phyloP scores from a whole-genome alignment of 2,888 invertebrate genomes.

The Agrenia bidenticulata region DNA sequence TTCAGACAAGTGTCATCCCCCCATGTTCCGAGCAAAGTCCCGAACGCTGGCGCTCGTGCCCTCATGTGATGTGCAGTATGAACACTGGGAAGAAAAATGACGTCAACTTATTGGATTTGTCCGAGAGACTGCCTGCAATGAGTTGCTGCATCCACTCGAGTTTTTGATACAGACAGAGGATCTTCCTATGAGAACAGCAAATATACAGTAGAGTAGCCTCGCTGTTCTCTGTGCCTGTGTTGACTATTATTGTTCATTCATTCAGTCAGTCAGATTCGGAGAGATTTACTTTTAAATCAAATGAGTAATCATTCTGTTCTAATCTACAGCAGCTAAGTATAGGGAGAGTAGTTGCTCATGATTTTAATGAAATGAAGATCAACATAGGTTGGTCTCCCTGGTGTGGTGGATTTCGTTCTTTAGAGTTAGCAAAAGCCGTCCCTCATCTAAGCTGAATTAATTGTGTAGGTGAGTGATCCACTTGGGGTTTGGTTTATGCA shows the following conservation, averaged over 20 bases:
- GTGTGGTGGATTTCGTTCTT: too few relatives aligned
- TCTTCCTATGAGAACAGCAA: background rate
- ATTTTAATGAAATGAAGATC: too few relatives aligned
- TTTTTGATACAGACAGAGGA: too few relatives aligned
- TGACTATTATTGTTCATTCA: conserved; percentile 14
- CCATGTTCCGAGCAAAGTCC: background rate
- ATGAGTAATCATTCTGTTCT: too few relatives aligned
- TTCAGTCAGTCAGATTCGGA: conserved; percentile 1
- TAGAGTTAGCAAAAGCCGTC: too few relatives aligned
- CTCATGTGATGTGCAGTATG: conserved; percentile 11
- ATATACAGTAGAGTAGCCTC: conserved; percentile 1
- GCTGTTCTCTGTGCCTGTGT: background rate
- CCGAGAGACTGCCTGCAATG: background rate
- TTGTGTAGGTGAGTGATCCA: too few relatives aligned
- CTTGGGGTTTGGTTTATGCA: too few relatives aligned
- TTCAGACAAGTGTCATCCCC: conserved; percentile 4
- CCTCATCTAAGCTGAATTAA: too few relatives aligned
- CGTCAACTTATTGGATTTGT: conserved; percentile 26
- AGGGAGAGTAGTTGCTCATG: too few relatives aligned
- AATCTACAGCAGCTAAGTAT: too few relatives aligned
- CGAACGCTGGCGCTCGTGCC: conserved; percentile 9
- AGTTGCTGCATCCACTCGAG: background rate
- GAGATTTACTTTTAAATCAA: too few relatives aligned
- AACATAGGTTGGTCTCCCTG: too few relatives aligned
- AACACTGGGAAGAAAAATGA: conserved; percentile 23